Evolutionary conservation across 2,797 vertebrate genomes (phyloP).

Genomic region (Limnodromus scolopaceus): DNA sequence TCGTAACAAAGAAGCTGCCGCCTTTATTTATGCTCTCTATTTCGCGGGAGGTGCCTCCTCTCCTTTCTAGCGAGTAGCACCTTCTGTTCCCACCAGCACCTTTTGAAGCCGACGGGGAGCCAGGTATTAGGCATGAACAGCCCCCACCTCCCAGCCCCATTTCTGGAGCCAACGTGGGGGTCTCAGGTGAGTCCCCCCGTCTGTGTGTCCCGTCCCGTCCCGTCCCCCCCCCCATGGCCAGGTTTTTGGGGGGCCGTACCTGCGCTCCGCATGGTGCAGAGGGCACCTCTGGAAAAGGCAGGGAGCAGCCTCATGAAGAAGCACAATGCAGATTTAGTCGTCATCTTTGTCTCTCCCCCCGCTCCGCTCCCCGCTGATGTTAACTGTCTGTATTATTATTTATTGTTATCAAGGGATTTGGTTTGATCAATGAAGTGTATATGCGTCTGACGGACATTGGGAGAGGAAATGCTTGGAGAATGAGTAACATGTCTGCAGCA

Average conservation of each 20-base stretch:
- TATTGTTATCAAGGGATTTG: constrained; percentile 59
- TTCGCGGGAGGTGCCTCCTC: not conserved
- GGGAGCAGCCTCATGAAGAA: not conserved
- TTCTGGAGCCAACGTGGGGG: rapidly evolving
- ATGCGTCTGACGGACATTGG: constrained; percentile 45
- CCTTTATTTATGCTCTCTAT: not conserved
- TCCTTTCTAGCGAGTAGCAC: not conserved
- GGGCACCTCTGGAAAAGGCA: not conserved
- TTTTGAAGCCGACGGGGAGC: not conserved
- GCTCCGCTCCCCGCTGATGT: constrained; percentile 27
- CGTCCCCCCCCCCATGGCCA: rapidly evolving
- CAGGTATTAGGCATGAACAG: not conserved
- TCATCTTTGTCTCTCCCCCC: constrained; percentile 19
- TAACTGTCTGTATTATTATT: constrained; percentile 65
- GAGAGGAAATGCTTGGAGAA: constrained; percentile 62
- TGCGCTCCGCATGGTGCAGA: not conserved
- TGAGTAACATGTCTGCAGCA: constrained; percentile 66
- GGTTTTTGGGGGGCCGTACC: not conserved
- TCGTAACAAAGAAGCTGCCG: not conserved
- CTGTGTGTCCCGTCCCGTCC: too few relatives aligned
- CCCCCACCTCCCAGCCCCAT: not conserved
- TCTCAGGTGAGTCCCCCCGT: not conserved
- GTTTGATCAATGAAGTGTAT: constrained; percentile 66
- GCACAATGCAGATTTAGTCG: constrained; percentile 50
- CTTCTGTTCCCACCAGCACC: not conserved